phyloP scores from a whole-genome alignment of 2,888 invertebrate species.

The Parasteatoda lunata region DNA sequence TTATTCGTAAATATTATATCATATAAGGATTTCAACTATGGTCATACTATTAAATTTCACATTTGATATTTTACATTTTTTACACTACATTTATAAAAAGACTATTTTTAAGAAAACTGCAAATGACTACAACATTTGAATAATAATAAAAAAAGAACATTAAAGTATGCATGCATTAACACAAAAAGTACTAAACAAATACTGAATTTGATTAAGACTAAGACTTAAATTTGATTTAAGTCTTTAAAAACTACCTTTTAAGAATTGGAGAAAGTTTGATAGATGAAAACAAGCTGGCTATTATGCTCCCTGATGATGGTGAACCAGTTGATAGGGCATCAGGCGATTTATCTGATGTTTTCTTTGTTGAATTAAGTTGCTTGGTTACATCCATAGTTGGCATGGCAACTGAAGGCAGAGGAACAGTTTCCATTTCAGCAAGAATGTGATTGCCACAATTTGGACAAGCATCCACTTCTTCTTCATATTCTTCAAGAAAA shows the following conservation, averaged over 20 bases:
- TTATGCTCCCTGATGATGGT: slow-evolving; percentile 23
- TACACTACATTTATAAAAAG: too few relatives aligned
- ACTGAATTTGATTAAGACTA: too few relatives aligned
- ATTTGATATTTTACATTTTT: too few relatives aligned
- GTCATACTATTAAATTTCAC: too few relatives aligned
- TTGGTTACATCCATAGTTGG: neutral
- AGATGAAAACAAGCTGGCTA: slow-evolving; percentile 43
- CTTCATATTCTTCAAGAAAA: slow-evolving; percentile 20
- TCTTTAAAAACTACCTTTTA: slow-evolving; percentile 31
- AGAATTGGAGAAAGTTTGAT: slow-evolving; percentile 57
- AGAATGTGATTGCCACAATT: slow-evolving; percentile 56
- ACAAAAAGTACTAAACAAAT: too few relatives aligned
- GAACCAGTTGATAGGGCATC: slow-evolving; percentile 27
- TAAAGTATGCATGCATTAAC: too few relatives aligned
- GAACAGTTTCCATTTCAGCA: slow-evolving; percentile 47
- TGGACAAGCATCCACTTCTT: slow-evolving; percentile 58
- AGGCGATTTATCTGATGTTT: slow-evolving; percentile 15
- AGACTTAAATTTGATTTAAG: too few relatives aligned
- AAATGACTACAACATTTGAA: too few relatives aligned
- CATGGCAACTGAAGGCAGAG: slow-evolving; percentile 35
- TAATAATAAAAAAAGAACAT: too few relatives aligned
- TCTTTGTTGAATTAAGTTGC: neutral
- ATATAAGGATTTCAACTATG: too few relatives aligned
- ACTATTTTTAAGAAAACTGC: too few relatives aligned
- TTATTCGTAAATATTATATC: too few relatives aligned